phyloP scores from a whole-genome alignment of 2,797 vertebrate species.

The Odontamblyopus lacepedii region DNA sequence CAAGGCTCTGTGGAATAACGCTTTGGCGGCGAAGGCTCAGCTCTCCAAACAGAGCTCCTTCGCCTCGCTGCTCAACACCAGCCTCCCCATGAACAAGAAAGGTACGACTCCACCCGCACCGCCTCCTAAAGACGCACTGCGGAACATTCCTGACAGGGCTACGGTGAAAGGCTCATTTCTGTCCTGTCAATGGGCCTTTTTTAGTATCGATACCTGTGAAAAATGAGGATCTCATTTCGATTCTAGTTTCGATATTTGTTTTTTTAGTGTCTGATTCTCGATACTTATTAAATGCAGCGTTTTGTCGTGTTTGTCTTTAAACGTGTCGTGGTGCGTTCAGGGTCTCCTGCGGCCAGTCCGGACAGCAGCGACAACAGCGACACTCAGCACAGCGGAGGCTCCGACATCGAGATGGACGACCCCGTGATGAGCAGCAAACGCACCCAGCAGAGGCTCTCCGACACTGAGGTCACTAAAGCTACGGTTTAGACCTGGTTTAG shows the following conservation, averaged over 20 bases:
- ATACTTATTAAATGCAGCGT: too few relatives aligned
- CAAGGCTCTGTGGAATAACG: constrained; percentile 99
- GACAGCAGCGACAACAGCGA: constrained; percentile 99
- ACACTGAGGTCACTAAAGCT: constrained; percentile 83
- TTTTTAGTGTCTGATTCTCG: too few relatives aligned
- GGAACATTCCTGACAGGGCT: too few relatives aligned
- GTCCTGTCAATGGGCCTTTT: too few relatives aligned
- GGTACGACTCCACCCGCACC: constrained; percentile 54
- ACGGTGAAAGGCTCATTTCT: too few relatives aligned
- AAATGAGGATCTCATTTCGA: too few relatives aligned
- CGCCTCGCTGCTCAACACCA: constrained; percentile 96
- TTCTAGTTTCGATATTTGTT: too few relatives aligned
- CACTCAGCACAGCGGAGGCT: constrained; percentile 95
- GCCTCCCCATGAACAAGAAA: constrained; percentile 97
- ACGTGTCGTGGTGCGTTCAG: constrained; percentile 61
- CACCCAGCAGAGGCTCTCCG: constrained; percentile 92
- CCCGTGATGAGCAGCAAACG: constrained; percentile 92
- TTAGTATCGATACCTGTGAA: too few relatives aligned
- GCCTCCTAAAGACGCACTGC: background rate
- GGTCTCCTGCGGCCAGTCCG: constrained; percentile 93
- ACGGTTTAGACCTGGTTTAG: too few relatives aligned
- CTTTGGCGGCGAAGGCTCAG: constrained; percentile 95
- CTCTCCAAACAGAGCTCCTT: constrained; percentile 99
- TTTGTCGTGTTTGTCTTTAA: background rate
- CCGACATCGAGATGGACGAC: constrained; percentile 98